These are phyloP conservation scores for Eulemur coronatus DNA, from an alignment of 2,797 vertebrate species.

Conservation along the genomic window DNA sequence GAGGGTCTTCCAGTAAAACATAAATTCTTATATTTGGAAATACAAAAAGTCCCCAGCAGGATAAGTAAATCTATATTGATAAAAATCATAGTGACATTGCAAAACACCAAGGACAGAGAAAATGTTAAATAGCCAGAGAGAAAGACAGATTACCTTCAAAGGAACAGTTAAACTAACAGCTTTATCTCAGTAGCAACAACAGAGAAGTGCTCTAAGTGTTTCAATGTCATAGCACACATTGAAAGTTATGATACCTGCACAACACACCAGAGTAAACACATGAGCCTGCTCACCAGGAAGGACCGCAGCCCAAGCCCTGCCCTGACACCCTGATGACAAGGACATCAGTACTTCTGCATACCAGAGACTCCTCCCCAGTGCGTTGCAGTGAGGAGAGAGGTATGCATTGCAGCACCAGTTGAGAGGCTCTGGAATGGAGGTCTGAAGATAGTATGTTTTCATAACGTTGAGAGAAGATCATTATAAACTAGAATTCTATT, in stretches of 20 bases:
- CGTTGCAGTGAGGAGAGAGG: background rate
- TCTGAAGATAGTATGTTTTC: background rate
- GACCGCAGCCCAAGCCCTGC: too few species aligned
- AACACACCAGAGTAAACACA: background rate
- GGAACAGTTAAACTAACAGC: background rate
- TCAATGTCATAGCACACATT: background rate
- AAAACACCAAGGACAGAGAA: background rate
- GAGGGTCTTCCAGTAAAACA: background rate
- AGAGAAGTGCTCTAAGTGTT: background rate
- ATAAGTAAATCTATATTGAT: background rate
- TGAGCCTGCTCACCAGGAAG: background rate
- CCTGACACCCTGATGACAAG: background rate
- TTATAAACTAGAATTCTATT: background rate
- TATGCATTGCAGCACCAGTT: background rate
- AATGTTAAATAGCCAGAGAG: background rate
- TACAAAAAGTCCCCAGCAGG: background rate
- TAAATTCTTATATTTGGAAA: background rate
- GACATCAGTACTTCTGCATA: too few species aligned
- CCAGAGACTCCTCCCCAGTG: background rate
- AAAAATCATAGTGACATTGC: background rate
- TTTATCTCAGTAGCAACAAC: background rate
- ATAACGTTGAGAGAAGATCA: background rate
- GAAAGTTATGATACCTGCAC: background rate
- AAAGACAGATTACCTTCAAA: background rate
- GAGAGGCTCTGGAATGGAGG: background rate